Base-by-base conservation (phyloP, 2,888 invertebrate genomes). In the Pterostichus madidus region DNA sequence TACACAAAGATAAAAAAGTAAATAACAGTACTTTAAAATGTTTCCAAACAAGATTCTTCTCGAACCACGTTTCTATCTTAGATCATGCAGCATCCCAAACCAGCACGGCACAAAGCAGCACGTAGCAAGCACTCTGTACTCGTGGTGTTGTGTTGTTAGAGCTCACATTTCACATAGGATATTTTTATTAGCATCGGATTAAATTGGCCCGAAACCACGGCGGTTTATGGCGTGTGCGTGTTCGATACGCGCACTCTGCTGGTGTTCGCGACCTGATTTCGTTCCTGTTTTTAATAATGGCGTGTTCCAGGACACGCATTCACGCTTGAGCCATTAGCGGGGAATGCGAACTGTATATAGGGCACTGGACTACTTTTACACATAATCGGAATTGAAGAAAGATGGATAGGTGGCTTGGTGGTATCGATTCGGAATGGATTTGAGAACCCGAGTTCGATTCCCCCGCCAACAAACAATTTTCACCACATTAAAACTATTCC, bases 221-320 rank as follows among this genome's bases (percentile, higher is more conserved):
- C 68, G 15, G 64, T 68, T 64, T 68, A 64, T 64, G 46, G 32
- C 52, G 32, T 80, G 64, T 80, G 68, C 80, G 80, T 80, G 80
- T 80, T 64, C 61, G 52, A 64, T 64, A 46, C 56, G 68, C 46
- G 17, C 49, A 68, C 78, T 61, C 52, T 7, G 49, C 49, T 61
- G 80, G 80, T 68, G 53, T 56, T 77, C 52, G 52, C 80, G 80
- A 61, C 78, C 78, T 79, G 78, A 44, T 79, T 79, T 79, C 46
- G 49, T 75, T 52, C 75, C 61, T 79, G 78, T 79, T 59, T 79
- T 79, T 79, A 79, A 79, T 79, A 79, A 79, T 61, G 61, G 61
- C 64, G 61, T 17, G 49, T 44, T 61, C 44, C 78, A 32, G 35
- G 6, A 64, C 64, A 64, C 64, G 64, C 64, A 64, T 64, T n/a